Percentiles rank a stretch among this genome's conserved stretches.
These are phyloP conservation scores for Actenoides hombroni DNA, from an alignment of 2,113 vertebrate genomes.

Conservation along the genomic window DNA sequence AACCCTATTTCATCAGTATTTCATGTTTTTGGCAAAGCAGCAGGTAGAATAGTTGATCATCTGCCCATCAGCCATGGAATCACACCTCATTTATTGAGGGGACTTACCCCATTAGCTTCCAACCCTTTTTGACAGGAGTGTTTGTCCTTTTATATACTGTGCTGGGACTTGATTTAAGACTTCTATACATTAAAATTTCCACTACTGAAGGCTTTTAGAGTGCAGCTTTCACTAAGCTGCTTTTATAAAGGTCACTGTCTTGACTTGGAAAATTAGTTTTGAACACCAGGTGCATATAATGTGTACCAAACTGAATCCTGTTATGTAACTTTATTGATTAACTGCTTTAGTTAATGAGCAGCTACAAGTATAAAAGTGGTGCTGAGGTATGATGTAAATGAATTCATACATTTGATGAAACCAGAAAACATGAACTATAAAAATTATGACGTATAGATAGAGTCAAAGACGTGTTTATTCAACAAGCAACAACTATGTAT, in stretches of 20 bases:
- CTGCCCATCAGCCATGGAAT: background rate
- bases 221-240: background rate
- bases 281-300: background rate
- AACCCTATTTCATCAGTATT: background rate
- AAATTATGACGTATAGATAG: background rate
- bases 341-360: background rate
- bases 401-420: background rate
- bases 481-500: background rate
- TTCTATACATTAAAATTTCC: background rate
- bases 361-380: background rate
- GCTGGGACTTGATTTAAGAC: background rate
- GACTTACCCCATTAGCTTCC: background rate
- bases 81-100: slow-evolving; percentile 36
- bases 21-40: background rate
- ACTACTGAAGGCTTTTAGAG: background rate
- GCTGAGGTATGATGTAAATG: background rate
- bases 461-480: background rate
- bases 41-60: slow-evolving; percentile 17
- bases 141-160: background rate
- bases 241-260: background rate
- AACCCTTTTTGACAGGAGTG: background rate
- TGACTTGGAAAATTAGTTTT: slow-evolving; percentile 1
- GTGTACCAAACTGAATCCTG: background rate
- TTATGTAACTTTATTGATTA: background rate
- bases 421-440: background rate